Evolutionary conservation across 2,888 invertebrate species (phyloP).

Genomic region (Tachina fera): DNA sequence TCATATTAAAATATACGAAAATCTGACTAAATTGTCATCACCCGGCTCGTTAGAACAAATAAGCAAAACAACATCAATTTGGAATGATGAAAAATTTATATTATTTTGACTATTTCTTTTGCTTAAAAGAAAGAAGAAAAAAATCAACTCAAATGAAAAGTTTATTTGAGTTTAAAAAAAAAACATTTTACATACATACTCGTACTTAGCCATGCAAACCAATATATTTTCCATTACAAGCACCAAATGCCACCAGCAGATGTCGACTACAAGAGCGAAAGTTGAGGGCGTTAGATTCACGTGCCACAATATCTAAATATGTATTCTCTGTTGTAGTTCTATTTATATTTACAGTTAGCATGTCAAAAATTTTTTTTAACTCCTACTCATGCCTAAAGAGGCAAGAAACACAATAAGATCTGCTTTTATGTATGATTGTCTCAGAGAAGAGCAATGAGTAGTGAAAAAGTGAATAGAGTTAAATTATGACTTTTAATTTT

Average conservation of each 20-base stretch:
- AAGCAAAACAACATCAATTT: conserved; percentile 50
- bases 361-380: conserved; percentile 20
- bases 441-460: no score
- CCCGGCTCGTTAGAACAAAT: conserved; percentile 6
- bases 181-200: conserved; percentile 26
- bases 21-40: conserved; percentile 15
- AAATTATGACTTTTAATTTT: no score
- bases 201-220: not conserved
- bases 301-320: conserved; percentile 45
- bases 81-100: conserved; percentile 39
- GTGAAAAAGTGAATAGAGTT: no score
- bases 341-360: conserved; percentile 37
- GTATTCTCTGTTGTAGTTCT: conserved; percentile 14
- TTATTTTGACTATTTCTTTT: conserved; percentile 33
- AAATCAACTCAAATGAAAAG: conserved; percentile 48
- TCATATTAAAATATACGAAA: conserved; percentile 49
- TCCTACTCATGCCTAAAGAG: not conserved
- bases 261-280: conserved; percentile 43
- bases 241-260: conserved; percentile 65
- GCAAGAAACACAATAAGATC: not conserved
- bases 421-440: no score
- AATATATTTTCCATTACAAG: conserved; percentile 27
- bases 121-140: conserved; percentile 8
- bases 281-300: conserved; percentile 62
- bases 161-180: conserved; percentile 47